Evolutionary conservation across 2,888 invertebrate genomes (phyloP), one percentile per base, ranked within the genome.

Genomic region (Dusona sp.): DNA sequence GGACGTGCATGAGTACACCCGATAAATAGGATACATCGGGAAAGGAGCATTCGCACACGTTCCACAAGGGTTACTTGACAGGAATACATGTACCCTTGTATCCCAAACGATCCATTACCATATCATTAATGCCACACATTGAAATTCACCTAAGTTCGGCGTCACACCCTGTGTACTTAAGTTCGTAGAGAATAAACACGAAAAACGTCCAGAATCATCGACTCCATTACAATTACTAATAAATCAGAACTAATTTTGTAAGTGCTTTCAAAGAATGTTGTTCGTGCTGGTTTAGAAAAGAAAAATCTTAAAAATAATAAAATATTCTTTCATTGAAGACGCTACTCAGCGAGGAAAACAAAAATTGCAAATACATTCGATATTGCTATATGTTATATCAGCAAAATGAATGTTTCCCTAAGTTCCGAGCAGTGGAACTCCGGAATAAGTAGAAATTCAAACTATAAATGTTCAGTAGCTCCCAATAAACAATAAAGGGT

Each of bases 21-120:
- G 42, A 75, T 72, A 80, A 84, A 80, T 75, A 84, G 68, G 68
- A 61, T 48, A 80, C 80, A 77, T 72, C 45, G 64, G 54, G 74
- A 75, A 64, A 74, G 38, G 51, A 36, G 9, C 64, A 75, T 45
- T 64, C 64, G 61, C 33, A 42, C 48, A 64, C 64, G 74, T 64
- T 77, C 13, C 45, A 74, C 38, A 57, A 70, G 70, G 38, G 70
- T 70, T 42, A 22, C 45, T 25, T 45, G 38, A 38, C 36, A 67
- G 38, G 67, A 25, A 45, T 70, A 38, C 22, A 16, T 45, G 70
- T 70, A 45, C 25, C 16, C 45, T 42, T 45, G 45, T 45, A 70
- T 70, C 36, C 67, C 67, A 67, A 67, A 36, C 36, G 38, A 70
- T 70, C 70, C 25, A 45, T 70, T 70, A 42, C n/a, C 38, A 38